These are phyloP conservation scores for Heliconius aoede DNA, from an alignment of 2,888 invertebrate species.

Conservation along the genomic window DNA sequence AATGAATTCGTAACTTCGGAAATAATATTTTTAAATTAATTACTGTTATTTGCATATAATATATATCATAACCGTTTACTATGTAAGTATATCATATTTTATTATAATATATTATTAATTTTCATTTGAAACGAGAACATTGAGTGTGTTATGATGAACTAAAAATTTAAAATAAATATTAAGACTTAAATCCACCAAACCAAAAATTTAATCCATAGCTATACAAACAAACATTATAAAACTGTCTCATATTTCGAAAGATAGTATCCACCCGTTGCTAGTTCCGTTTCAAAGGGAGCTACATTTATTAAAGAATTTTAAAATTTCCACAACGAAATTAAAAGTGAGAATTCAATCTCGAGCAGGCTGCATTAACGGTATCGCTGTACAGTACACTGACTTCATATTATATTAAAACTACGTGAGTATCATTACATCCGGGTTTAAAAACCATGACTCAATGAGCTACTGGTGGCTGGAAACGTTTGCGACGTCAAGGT, in stretches of 20 bases:
- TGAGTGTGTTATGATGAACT: background rate
- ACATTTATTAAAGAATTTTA: constrained; percentile 60
- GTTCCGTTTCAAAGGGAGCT: constrained; percentile 44
- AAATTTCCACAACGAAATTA: constrained; percentile 70
- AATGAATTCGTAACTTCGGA: constrained; percentile 44
- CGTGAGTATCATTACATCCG: constrained; percentile 63
- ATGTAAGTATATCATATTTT: background rate
- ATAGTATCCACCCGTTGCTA: constrained; percentile 26
- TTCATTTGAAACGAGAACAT: background rate
- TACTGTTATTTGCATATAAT: background rate
- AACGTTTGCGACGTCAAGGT: constrained; percentile 33
- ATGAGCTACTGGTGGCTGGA: constrained; percentile 30
- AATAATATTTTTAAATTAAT: constrained; percentile 11
- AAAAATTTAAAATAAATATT: background rate
- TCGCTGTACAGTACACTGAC: constrained; percentile 66
- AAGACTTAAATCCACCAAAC: background rate
- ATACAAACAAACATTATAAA: background rate
- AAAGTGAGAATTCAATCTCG: constrained; percentile 77
- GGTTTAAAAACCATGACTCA: constrained; percentile 67
- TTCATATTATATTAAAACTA: constrained; percentile 68
- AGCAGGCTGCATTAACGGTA: constrained; percentile 68
- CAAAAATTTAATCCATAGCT: background rate
- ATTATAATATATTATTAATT: constrained; percentile 1
- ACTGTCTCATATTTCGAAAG: constrained; percentile 10
- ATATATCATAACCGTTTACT: background rate